Evolutionary conservation across 53 echinoderm and acorn worm species (phyloP), one percentile per base, ranked within the genome.

Genomic region (Patiria pectinifera): DNA sequence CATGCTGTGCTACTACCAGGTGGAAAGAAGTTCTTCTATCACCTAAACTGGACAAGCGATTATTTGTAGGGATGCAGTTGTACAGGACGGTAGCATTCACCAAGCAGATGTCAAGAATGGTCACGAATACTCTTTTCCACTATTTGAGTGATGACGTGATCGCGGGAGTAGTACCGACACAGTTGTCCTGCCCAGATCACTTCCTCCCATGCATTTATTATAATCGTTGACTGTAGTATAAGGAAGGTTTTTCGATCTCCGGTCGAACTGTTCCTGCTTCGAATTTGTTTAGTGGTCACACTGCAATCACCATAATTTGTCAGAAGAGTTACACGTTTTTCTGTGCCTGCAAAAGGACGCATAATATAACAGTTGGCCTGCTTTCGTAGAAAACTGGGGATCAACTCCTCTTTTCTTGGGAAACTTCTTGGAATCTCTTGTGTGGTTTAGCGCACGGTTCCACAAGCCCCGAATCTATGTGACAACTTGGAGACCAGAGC

Each of bases 291-390:
- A 19, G 11, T 82, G 19, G 26, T 82, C 19, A 53, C 45, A 82
- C 82, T 79, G 23, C 44, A 79, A 53, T 82, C 82, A 16, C 58
- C 82, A 82, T 82, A 82, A 19, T 82, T 79, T 79, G 80, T 43
- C 18, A 53, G 59, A 45, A 58, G 58, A 53, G 58, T 53, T 59
- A 53, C 82, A 82, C 58, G 82, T 53, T 82, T 82, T 14, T 15
- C 23, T 35, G 35, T 3, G 48, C 53, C 11, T 21, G 82, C 82
- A 18, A 53, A 18, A 53, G 4, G 59, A 82, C 82, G 49, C 82
- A 82, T 35, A 53, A 35, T 35, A 35, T 35, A 35, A 35, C 35
- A 35, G 45, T 53, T 82, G 82, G 59, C 48, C 82, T 53, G 82
- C 4, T n/a, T 82, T 82, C 1, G 35, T 21, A 4, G 12, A 19